Percentiles rank a stretch among this genome's conserved stretches.
Evolutionary conservation across 2,797 vertebrate species (phyloP).

Genomic region (Mus spretus): DNA sequence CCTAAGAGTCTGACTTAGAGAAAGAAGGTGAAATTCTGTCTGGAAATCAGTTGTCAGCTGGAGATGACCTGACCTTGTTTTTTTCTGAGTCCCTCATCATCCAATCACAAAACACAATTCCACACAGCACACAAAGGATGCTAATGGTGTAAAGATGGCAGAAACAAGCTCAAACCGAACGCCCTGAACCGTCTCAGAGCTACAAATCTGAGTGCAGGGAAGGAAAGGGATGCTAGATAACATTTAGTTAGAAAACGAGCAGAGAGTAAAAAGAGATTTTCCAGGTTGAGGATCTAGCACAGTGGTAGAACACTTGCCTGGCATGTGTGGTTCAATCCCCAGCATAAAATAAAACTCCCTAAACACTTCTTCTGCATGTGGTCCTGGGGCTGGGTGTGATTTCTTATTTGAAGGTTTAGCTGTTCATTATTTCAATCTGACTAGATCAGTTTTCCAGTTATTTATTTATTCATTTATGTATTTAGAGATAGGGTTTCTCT

Average conservation of each 20-base stretch:
- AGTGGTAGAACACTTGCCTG: neutral
- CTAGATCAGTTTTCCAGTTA: neutral
- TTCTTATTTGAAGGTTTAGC: neutral
- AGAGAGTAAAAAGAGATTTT: neutral
- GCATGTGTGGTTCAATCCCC: neutral
- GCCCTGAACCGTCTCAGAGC: neutral
- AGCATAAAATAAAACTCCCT: neutral
- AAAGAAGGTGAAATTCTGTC: neutral
- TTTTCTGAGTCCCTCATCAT: neutral
- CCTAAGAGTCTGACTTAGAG: neutral
- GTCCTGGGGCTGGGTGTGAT: neutral
- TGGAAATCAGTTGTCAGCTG: constrained; percentile 2
- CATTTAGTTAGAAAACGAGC: neutral
- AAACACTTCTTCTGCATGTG: neutral
- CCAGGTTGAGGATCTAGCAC: neutral
- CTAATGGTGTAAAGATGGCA: neutral
- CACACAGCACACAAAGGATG: neutral
- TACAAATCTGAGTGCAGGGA: constrained; percentile 14
- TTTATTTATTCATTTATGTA: neutral
- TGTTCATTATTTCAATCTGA: neutral
- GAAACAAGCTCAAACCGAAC: constrained; percentile 32
- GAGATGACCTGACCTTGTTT: neutral
- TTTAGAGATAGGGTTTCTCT: neutral
- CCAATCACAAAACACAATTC: neutral
- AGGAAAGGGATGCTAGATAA: neutral